These are phyloP conservation scores for Xylophagus ater DNA, from an alignment of 2,888 invertebrate genomes.

Conservation along the genomic window DNA sequence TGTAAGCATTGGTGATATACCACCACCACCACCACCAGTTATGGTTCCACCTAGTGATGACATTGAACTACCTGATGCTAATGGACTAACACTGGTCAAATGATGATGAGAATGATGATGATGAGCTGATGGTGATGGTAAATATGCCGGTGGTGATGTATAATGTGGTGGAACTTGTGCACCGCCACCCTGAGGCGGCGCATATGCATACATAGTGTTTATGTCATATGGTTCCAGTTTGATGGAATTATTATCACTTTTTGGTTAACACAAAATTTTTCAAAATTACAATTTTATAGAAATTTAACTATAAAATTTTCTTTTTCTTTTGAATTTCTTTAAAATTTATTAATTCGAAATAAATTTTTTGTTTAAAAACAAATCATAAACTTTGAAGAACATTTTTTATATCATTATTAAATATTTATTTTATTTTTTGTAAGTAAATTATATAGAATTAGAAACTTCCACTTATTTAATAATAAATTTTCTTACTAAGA, in stretches of 20 bases:
- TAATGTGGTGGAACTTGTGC: constrained; percentile 19
- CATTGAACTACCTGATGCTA: constrained; percentile 17
- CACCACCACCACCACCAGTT: constrained; percentile 12
- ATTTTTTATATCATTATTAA: no score
- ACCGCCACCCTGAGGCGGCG: constrained; percentile 20
- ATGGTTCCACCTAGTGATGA: constrained; percentile 20
- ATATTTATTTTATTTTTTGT: no score
- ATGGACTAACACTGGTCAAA: constrained; percentile 16
- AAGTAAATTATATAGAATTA: no score
- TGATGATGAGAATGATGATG: constrained; percentile 16
- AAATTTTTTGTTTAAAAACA: no score
- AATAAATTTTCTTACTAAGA: no score
- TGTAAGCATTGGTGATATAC: constrained; percentile 17
- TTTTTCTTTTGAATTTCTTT: no score
- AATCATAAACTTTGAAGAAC: no score
- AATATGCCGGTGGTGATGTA: constrained; percentile 18
- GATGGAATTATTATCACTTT: constrained; percentile 8
- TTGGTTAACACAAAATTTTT: not conserved
- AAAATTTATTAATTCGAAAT: no score
- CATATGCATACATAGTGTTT: constrained; percentile 23
- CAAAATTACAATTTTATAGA: no score
- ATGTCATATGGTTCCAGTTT: constrained; percentile 24
- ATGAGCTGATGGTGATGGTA: constrained; percentile 11
- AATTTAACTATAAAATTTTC: no score
- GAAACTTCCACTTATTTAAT: no score